Base-by-base conservation (phyloP, 2,113 vertebrate species). In the Grammomys surdaster region DNA sequence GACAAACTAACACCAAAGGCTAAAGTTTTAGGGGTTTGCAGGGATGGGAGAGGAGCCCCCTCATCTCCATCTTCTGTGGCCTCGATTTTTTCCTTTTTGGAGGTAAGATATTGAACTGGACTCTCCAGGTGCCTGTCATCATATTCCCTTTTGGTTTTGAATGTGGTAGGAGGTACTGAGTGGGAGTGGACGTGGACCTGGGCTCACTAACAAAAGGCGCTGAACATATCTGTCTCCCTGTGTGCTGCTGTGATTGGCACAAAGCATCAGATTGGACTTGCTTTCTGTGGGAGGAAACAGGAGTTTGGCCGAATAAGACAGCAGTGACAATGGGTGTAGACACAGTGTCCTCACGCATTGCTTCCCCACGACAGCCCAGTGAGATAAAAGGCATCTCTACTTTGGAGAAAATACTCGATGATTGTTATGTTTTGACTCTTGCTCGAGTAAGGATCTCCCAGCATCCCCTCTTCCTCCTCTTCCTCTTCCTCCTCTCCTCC, bases 51-150 rank as follows among this genome's bases (percentile, higher is more conserved):
- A 63, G 10, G 60, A 56, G 19, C 24, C 7, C 36, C n/a, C 36
- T 20, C 78, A 36, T 56, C 43, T 12, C 89, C 48, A 91, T 82
- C 88, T 56, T 81, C 48, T 48, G 58, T 87, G 72, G 40, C 82
- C 51, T n/a, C 84, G 48, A 24, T 14, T 76, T 51, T 78, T 58
- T 84, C 70, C 72, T 88, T 63, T 70, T 86, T 86, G 36, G 90
- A 94, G 81, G 63, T 77, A 92, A 69, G 92, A 43, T 82, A 67
- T 0, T 80, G 90, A 72, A 65, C 54, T 81, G n/a, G 33, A 43
- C 26, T 67, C 63, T 75, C 31, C 60, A 78, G 75, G 78, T 92
- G 54, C 48, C 58, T 73, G 11, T 36, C 17, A 13, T 40, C 10
- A 1, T 73, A 67, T 33, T 43, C 31, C 89, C 40, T 63, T 12